Conservation (phyloP, 2,113 vertebrate genomes). For the Actenoides lindsayi region DNA sequence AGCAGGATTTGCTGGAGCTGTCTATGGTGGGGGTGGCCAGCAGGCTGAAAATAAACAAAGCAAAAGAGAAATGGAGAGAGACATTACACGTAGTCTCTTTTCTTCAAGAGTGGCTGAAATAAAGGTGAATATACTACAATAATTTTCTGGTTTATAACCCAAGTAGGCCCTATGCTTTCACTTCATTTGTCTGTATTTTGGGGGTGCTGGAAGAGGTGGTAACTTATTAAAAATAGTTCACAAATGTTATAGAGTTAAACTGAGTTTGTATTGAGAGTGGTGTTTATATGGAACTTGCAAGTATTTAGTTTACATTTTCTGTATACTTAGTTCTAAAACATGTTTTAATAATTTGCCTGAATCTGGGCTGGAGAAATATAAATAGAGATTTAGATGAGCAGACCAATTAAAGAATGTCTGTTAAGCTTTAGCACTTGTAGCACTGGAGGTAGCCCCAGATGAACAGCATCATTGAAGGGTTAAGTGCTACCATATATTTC, state of each 20-base stretch:
- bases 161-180: neutral
- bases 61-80: slow-evolving; percentile 98
- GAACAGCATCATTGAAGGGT: neutral
- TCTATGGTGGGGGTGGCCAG: slow-evolving; percentile 96
- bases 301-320: neutral
- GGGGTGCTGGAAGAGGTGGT: neutral
- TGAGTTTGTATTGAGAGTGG: neutral
- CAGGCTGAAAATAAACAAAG: slow-evolving; percentile 97
- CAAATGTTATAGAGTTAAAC: neutral
- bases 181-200: neutral
- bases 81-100: slow-evolving; percentile 97
- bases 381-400: neutral
- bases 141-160: neutral
- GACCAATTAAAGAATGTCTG: neutral
- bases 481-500: neutral
- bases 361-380: neutral
- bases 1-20: slow-evolving; percentile 95
- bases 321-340: neutral
- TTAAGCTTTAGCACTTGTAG: neutral
- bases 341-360: neutral
- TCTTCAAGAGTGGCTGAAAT: slow-evolving; percentile 98
- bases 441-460: neutral
- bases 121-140: slow-evolving; percentile 79
- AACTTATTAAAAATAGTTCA: neutral
- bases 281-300: neutral